Conservation (phyloP, 2,888 invertebrate genomes). For the Laothoe populi region DNA sequence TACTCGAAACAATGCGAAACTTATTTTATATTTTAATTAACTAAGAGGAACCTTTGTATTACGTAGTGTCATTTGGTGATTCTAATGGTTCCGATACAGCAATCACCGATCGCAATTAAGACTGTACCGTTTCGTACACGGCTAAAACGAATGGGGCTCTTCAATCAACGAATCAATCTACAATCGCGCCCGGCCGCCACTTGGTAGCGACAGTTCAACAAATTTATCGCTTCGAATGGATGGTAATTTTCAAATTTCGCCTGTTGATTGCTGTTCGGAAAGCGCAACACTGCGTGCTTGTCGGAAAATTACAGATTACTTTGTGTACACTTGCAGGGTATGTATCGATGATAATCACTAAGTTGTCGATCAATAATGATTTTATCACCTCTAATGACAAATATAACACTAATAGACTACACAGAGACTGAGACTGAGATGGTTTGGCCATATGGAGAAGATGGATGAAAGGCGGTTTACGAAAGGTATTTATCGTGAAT, state of each 20-base stretch:
- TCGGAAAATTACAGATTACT: conserved; percentile 53
- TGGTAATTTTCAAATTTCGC: conserved; percentile 81
- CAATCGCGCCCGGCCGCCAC: conserved; percentile 80
- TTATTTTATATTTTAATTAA: conserved; percentile 3
- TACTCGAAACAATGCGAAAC: conserved; percentile 4
- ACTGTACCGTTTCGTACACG: conserved; percentile 68
- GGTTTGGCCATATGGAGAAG: too few species aligned
- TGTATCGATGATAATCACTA: not conserved
- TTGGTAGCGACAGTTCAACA: conserved; percentile 80
- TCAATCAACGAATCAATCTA: conserved; percentile 85
- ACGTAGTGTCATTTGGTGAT: conserved; percentile 39
- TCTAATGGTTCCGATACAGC: conserved; percentile 67
- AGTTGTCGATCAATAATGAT: not conserved
- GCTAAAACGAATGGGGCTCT: conserved; percentile 81
- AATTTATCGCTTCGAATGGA: conserved; percentile 78
- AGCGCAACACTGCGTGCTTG: conserved; percentile 48
- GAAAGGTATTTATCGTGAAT: too few species aligned
- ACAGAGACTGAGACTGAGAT: too few species aligned
- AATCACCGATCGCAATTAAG: conserved; percentile 81
- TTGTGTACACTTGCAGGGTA: conserved; percentile 37
- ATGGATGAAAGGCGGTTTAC: too few species aligned
- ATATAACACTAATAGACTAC: not conserved
- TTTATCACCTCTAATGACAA: not conserved
- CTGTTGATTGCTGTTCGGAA: conserved; percentile 69
- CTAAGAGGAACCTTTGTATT: conserved; percentile 11